These are phyloP conservation scores for Lucilia cuprina DNA, from an alignment of 1,140 invertebrate genomes.

Conservation along the genomic window DNA sequence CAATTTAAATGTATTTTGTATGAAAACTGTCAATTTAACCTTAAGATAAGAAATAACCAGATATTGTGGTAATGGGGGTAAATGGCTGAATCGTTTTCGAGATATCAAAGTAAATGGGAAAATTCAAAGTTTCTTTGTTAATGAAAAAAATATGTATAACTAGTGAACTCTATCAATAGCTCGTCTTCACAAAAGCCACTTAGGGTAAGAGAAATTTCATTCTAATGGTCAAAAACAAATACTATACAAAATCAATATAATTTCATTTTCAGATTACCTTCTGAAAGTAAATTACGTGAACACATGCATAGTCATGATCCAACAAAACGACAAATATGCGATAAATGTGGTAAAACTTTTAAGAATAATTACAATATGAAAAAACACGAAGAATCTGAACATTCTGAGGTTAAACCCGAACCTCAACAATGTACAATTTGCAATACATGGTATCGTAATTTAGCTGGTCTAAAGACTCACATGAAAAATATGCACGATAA, in stretches of 20 bases:
- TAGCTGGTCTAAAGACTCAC: constrained; percentile 56
- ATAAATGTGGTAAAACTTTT: constrained; percentile 57
- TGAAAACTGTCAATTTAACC: too few species aligned
- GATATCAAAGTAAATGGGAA: too few species aligned
- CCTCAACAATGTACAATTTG: constrained; percentile 56
- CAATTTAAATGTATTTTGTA: too few species aligned
- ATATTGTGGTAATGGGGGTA: too few species aligned
- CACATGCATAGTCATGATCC: constrained; percentile 56
- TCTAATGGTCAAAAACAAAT: background rate
- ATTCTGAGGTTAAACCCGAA: constrained; percentile 53
- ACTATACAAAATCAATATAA: background rate
- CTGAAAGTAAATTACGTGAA: constrained; percentile 54
- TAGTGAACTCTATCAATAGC: background rate
- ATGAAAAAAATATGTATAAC: too few species aligned
- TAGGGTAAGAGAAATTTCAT: background rate
- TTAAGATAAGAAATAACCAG: too few species aligned
- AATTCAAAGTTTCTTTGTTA: too few species aligned
- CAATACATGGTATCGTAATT: constrained; percentile 54
- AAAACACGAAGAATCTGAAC: constrained; percentile 56
- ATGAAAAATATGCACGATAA: constrained; percentile 57
- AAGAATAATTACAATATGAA: constrained; percentile 54
- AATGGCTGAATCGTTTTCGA: too few species aligned
- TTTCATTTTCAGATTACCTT: constrained; percentile 50
- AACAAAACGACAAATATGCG: constrained; percentile 54
- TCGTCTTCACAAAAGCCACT: background rate